Conservation (phyloP, 2,888 invertebrate genomes). For the Trilocha varians region DNA sequence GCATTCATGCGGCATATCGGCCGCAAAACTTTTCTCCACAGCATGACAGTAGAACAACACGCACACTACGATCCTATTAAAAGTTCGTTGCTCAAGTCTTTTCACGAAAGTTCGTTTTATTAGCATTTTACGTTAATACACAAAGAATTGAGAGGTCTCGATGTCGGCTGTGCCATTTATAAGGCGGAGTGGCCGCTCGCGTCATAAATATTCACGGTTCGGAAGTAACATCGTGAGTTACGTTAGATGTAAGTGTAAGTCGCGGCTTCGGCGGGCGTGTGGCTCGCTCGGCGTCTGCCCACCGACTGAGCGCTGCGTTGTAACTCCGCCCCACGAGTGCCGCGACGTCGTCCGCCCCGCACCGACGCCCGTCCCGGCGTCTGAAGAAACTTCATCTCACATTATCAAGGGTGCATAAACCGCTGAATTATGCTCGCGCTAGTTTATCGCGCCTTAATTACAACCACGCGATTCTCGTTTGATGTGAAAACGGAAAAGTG, state of each 20-base stretch:
- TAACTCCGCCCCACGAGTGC: conserved; percentile 58
- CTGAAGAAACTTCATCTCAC: conserved; percentile 68
- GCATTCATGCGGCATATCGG: conserved; percentile 78
- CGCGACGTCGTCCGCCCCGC: conserved; percentile 47
- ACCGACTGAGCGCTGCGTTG: conserved; percentile 60
- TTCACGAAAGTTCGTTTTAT: conserved; percentile 59
- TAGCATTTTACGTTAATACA: conserved; percentile 64
- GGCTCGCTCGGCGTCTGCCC: conserved; percentile 59
- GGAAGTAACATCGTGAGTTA: conserved; percentile 59
- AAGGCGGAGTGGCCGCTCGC: conserved; percentile 51
- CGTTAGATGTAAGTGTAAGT: conserved; percentile 46
- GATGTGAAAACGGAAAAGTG: not conserved
- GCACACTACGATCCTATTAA: conserved; percentile 64
- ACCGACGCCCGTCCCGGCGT: conserved; percentile 54
- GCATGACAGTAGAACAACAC: conserved; percentile 67
- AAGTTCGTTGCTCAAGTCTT: conserved; percentile 63
- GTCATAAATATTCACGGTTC: conserved; percentile 66
- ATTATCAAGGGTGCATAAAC: conserved; percentile 68
- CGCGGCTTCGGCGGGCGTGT: conserved; percentile 35
- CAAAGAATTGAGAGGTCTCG: conserved; percentile 45
- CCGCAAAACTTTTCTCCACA: conserved; percentile 49
- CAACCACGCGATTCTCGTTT: conserved; percentile 34
- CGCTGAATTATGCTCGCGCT: conserved; percentile 60
- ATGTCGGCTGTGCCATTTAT: conserved; percentile 63
- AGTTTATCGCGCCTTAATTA: conserved; percentile 58